phyloP scores from a whole-genome alignment of 2,888 invertebrate species.

The Plagodis dolabraria region DNA sequence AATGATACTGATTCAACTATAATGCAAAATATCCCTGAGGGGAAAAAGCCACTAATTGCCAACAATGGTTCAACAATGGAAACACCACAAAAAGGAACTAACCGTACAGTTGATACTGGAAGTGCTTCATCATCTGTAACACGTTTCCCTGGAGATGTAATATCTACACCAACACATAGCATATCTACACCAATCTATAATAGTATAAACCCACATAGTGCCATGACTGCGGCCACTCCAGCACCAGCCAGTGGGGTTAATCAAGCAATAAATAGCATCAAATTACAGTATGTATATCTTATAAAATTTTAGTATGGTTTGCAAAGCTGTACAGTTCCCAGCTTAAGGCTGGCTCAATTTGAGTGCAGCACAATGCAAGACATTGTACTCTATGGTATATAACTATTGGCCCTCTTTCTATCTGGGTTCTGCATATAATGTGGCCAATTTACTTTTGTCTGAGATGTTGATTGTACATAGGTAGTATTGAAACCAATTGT shows the following conservation, averaged over 20 bases:
- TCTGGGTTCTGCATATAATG: too few relatives aligned
- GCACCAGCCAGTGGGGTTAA: constrained; percentile 80
- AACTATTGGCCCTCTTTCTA: too few relatives aligned
- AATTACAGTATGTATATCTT: constrained; percentile 82
- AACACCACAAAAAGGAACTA: constrained; percentile 23
- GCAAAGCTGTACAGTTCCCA: too few relatives aligned
- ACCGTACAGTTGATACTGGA: constrained; percentile 9
- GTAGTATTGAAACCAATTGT: too few relatives aligned
- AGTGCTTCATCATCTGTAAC: constrained; percentile 14
- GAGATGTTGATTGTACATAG: too few relatives aligned
- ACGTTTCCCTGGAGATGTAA: constrained; percentile 61
- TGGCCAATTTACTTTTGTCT: too few relatives aligned
- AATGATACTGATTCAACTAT: constrained; percentile 5
- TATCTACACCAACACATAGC: constrained; percentile 69
- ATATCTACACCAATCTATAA: constrained; percentile 57
- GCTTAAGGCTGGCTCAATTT: too few relatives aligned
- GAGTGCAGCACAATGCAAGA: too few relatives aligned
- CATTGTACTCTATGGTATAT: too few relatives aligned
- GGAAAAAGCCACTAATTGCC: constrained; percentile 6
- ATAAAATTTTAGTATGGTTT: neutral
- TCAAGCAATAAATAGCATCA: constrained; percentile 86
- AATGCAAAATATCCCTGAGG: constrained; percentile 12
- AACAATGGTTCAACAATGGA: constrained; percentile 8
- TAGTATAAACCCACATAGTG: constrained; percentile 80
- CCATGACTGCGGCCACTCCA: constrained; percentile 80